These are phyloP conservation scores for Drosophila triauraria DNA, from an alignment of 1,140 invertebrate species.

Conservation along the genomic window DNA sequence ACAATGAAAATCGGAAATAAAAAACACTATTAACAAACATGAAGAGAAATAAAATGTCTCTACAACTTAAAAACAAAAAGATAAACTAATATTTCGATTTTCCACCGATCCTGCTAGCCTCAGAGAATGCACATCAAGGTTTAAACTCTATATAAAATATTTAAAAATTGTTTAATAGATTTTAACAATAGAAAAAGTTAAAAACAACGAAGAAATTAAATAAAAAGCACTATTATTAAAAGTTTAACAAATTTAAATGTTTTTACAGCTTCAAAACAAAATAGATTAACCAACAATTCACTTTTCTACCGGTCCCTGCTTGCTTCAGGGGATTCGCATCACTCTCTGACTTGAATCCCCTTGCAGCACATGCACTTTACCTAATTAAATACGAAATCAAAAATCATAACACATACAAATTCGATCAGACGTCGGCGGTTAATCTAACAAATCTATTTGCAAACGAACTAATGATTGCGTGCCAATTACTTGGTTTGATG, in stretches of 20 bases:
- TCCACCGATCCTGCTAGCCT: too few relatives aligned
- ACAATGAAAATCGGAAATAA: background rate
- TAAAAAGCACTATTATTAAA: background rate
- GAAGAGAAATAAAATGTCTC: too few relatives aligned
- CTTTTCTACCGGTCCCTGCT: background rate
- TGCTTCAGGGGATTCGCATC: background rate
- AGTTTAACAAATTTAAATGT: background rate
- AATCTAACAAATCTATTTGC: conserved; percentile 69
- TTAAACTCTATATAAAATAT: background rate
- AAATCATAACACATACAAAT: conserved; percentile 40
- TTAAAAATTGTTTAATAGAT: background rate
- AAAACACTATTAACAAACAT: too few relatives aligned
- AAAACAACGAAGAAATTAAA: background rate
- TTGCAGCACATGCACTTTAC: conserved; percentile 39
- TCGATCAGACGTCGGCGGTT: conserved; percentile 36
- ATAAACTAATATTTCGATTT: background rate
- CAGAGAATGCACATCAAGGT: too few relatives aligned
- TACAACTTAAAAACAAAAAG: too few relatives aligned
- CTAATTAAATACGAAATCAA: conserved; percentile 31
- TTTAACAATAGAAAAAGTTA: background rate
- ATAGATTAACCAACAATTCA: background rate
- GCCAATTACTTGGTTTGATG: conserved; percentile 61
- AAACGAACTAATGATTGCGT: conserved; percentile 66
- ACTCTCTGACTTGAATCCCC: background rate
- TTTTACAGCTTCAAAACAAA: background rate